Conservation (phyloP, 1,140 invertebrate species). For the Samia ricini region DNA sequence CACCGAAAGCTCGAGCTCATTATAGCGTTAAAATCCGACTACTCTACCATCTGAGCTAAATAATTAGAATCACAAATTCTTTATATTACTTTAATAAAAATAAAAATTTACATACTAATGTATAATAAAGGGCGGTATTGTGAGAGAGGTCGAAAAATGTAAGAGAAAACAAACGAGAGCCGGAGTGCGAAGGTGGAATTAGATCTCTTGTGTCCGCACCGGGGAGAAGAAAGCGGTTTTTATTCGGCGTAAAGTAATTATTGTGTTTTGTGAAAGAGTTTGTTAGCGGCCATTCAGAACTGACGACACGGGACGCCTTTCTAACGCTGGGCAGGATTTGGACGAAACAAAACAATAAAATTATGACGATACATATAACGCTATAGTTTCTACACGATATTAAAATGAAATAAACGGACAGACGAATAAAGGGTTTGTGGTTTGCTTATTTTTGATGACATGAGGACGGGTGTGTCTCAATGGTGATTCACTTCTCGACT, state of each 20-base stretch:
- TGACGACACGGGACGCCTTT: constrained; percentile 55
- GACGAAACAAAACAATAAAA: background rate
- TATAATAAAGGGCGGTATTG: background rate
- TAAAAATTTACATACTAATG: background rate
- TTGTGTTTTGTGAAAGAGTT: constrained; percentile 76
- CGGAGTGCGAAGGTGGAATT: constrained; percentile 58
- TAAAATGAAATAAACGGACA: too few species aligned
- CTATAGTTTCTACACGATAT: too few species aligned
- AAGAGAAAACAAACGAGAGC: constrained; percentile 26
- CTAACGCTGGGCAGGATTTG: constrained; percentile 38
- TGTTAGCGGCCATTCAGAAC: constrained; percentile 71
- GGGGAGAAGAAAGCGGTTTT: constrained; percentile 63
- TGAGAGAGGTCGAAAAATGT: constrained; percentile 18
- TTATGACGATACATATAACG: background rate
- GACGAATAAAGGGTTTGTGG: too few species aligned
- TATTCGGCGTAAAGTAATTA: constrained; percentile 76
- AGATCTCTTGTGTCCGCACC: constrained; percentile 48
- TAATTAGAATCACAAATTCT: too few species aligned
- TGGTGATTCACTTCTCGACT: too few species aligned
- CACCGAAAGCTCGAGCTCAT: too few species aligned
- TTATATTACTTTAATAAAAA: too few species aligned
- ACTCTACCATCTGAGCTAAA: too few species aligned
- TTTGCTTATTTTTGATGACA: too few species aligned
- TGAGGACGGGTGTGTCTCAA: too few species aligned
- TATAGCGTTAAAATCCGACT: too few species aligned